Base-by-base conservation (phyloP, 2,113 vertebrate genomes). In the Amblyornis subalaris region DNA sequence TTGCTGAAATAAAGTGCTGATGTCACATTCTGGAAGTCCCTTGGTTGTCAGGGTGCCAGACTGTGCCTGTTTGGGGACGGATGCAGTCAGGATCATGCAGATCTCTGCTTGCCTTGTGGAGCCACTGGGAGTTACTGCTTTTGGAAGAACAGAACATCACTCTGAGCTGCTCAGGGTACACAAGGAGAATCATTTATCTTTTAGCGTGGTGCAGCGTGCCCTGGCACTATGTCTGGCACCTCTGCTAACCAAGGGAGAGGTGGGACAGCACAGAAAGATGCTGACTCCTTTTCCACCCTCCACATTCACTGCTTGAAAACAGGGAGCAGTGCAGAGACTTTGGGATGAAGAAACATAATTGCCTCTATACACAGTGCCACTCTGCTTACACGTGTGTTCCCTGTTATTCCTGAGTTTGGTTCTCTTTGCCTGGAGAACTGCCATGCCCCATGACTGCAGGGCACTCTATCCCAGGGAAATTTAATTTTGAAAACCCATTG, bases 201-300 rank as follows among this genome's bases (percentile, higher is more conserved):
- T 57, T 38, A 23, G 16, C 1, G 0, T 4, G 12, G 21, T 47
- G 18, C 53, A 47, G 23, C 5, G 26, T 70, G 35, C 23, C 26
- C 21, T 77, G 38, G 25, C 6, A 4, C 9, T 3, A 9, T 17
- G 62, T 67, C 77, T 73, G 35, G 7, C 67, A 83, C 38, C 26
- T 77, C 78, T 58, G 20, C 20, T 22, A 54, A 33, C 50, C 33
- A 24, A 57, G 47, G 42, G 26, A 36, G 54, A 89, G 23, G 44
- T 42, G 50, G 40, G 11, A 38, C 26, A 42, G 38, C 29, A 24
- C 36, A 33, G 14, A 3, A 3, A 38, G n/a, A 4, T 1, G 0
- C 48, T 45, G 42, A n/a, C 22, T 55, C 33, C 24, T 65, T 22
- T 29, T 55, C 47, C 36, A 47, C 15, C 3, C 14, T 84, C 29